These are phyloP conservation scores for Sander lucioperca DNA, from an alignment of 2,113 vertebrate species.

Conservation along the genomic window DNA sequence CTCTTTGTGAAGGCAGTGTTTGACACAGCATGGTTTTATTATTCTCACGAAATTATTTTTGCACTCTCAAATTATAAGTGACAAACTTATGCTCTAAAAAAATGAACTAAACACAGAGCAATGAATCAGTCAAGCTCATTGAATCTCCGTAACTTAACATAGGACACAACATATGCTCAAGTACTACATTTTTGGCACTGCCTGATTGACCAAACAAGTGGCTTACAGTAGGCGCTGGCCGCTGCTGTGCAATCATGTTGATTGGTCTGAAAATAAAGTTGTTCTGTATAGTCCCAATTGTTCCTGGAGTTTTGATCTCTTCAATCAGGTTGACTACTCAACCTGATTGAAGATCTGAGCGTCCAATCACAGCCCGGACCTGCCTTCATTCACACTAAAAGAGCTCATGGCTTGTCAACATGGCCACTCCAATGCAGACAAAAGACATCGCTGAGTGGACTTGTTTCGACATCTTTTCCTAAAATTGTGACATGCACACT, in stretches of 20 bases:
- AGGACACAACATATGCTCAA: not conserved
- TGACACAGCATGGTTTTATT: no score
- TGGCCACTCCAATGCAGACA: not conserved
- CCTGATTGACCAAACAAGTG: not conserved
- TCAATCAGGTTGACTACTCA: not conserved
- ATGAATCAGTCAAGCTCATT: not conserved
- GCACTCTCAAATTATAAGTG: no score
- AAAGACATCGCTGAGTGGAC: not conserved
- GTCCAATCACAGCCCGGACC: not conserved
- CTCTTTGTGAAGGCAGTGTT: no score
- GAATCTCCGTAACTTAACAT: not conserved
- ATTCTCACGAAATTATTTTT: no score
- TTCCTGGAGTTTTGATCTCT: not conserved
- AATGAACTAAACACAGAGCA: not conserved
- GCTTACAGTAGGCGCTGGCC: not conserved
- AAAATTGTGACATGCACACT: not conserved
- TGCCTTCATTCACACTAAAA: not conserved
- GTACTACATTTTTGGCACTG: not conserved
- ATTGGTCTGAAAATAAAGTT: not conserved
- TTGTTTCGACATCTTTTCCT: not conserved
- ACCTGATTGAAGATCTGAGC: not conserved
- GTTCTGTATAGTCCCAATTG: not conserved
- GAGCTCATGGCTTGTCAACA: constrained; percentile 1
- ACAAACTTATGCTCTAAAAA: not conserved
- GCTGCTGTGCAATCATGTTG: constrained; percentile 4